Evolutionary conservation across 2,888 invertebrate species (phyloP).

Genomic region (Calliopum simillimum): DNA sequence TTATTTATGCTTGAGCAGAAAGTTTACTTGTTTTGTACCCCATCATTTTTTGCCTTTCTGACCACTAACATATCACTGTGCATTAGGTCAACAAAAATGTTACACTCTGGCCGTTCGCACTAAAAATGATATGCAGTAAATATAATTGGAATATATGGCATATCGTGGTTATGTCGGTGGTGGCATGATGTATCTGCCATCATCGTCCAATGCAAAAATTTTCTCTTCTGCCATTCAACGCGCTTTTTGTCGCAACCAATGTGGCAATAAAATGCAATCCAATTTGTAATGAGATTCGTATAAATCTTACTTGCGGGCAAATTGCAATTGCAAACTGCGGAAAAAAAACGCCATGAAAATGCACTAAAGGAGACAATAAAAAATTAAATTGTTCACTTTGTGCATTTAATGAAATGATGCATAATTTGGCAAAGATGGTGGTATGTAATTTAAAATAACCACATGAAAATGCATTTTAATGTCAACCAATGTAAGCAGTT

Average conservation of each 20-base stretch:
- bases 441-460: constrained; percentile 12
- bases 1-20: too few species aligned
- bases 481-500: too few species aligned
- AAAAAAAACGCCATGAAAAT: not conserved
- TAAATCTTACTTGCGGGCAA: constrained; percentile 48
- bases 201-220: not conserved
- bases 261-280: constrained; percentile 49
- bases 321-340: constrained; percentile 17
- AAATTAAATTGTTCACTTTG: not conserved
- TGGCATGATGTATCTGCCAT: too few species aligned
- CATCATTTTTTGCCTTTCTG: too few species aligned
- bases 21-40: too few species aligned
- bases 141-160: constrained; percentile 53
- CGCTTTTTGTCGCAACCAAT: constrained; percentile 36
- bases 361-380: too few species aligned
- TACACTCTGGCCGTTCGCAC: not conserved
- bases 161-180: constrained; percentile 38
- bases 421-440: constrained; percentile 24
- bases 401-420: constrained; percentile 30
- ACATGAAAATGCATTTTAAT: too few species aligned
- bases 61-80: not conserved
- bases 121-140: constrained; percentile 50
- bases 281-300: constrained; percentile 50
- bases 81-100: not conserved
- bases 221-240: not conserved